Evolutionary conservation across 2,113 vertebrate genomes (phyloP).

Genomic region (Progne subis): DNA sequence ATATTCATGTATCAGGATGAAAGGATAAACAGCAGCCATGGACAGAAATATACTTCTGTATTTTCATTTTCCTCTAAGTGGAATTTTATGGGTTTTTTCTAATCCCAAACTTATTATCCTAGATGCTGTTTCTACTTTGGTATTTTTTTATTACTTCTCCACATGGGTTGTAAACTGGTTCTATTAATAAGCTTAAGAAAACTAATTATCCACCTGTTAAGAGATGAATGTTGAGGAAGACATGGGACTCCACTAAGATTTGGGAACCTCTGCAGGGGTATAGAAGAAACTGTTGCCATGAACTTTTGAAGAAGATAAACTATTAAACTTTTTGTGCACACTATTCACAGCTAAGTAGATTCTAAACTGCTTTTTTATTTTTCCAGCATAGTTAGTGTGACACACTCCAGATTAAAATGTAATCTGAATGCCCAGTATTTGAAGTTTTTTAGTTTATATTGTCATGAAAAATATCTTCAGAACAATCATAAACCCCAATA

Average conservation of each 20-base stretch:
- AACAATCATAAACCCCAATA: background rate
- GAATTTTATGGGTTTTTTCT: background rate
- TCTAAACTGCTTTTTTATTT: background rate
- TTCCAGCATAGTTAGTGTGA: background rate
- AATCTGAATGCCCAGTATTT: background rate
- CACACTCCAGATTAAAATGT: background rate
- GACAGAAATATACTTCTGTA: background rate
- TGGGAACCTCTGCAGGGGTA: rapidly evolving
- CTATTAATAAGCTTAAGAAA: background rate
- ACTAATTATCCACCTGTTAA: background rate
- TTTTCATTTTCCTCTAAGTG: background rate
- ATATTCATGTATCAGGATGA: background rate
- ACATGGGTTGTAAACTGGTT: rapidly evolving
- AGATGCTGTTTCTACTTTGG: background rate
- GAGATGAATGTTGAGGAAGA: background rate
- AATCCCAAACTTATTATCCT: background rate
- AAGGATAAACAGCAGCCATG: background rate
- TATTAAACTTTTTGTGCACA: background rate
- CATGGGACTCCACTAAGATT: background rate
- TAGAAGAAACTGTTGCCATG: rapidly evolving
- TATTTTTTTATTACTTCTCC: background rate
- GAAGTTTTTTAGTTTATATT: background rate
- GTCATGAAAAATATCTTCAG: background rate
- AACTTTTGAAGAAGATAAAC: background rate
- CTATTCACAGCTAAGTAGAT: background rate